Base-by-base conservation (phyloP, 2,888 invertebrate genomes). In the Anthoptus insignis region DNA sequence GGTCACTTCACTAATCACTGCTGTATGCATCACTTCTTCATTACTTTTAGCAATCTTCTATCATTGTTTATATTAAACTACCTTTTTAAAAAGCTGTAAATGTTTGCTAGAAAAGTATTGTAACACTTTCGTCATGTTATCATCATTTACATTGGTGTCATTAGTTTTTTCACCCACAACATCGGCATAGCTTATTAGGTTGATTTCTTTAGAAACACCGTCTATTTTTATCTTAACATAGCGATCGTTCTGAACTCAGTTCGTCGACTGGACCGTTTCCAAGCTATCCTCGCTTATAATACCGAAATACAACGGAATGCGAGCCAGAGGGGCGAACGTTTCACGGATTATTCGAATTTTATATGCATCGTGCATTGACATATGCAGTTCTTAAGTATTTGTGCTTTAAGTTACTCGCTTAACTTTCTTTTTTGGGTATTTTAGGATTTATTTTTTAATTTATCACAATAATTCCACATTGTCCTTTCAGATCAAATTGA, bases 281-380 rank as follows among this genome's bases (percentile, higher is more conserved):
- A 91, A 92, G 88, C 87, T 91, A 90, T 93, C 91, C 86, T 89
- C 81, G 87, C 87, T 83, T 86, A 84, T 79, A 86, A 87, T 88
- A 91, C 92, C 83, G 73, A 93, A 92, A 93, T 91, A 91, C 87
- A 79, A 82, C 84, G 82, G 84, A 79, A 86, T 84, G 80, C 73
- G 81, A 75, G 69, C 78, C 86, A 89, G 84, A 86, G 81, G 91
- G 85, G 84, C 84, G 83, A 82, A 75, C 80, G 83, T 86, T 84
- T 81, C 83, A 52, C 69, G 63, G 69, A 68, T 73, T 72, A 68
- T 68, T 69, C 63, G 34, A 49, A 63, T 63, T 63, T 63, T 63
- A 63, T 45, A 63, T 47, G 34, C 61, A 61, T 22, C 34, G 60
- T 21, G 37, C 61, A 49, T 56, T 63, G 61, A 63, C 61, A 63